Conservation (phyloP, 2,113 vertebrate species). For the Thinocorus orbignyianus region DNA sequence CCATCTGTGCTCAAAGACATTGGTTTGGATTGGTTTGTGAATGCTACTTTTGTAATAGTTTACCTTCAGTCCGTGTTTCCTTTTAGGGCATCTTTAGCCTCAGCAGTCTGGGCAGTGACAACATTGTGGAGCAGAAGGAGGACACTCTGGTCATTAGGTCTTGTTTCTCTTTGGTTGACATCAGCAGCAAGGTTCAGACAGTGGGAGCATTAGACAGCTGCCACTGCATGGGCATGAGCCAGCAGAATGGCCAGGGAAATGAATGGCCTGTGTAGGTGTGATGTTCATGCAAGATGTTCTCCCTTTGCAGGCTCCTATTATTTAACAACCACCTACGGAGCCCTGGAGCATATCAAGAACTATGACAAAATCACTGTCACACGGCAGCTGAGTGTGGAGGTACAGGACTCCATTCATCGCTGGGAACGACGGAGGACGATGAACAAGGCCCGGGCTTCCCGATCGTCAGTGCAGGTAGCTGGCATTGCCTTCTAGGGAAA, state of each 20-base stretch:
- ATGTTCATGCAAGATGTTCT: background rate
- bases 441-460: constrained; percentile 85
- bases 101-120: background rate
- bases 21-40: background rate
- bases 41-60: background rate
- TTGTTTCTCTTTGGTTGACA: background rate
- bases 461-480: constrained; percentile 84
- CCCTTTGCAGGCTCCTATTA: constrained; percentile 88
- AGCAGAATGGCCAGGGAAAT: background rate
- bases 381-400: constrained; percentile 89
- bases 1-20: background rate
- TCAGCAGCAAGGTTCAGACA: background rate
- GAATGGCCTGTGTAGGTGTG: accelerated
- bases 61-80: background rate
- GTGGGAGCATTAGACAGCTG: background rate
- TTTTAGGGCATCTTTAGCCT: background rate
- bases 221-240: background rate
- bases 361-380: constrained; percentile 91
- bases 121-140: background rate
- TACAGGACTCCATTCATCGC: constrained; percentile 96
- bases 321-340: constrained; percentile 94
- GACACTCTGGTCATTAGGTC: background rate
- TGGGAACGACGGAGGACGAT: constrained; percentile 93
- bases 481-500: background rate
- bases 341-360: constrained; percentile 93